phyloP scores from a whole-genome alignment of 2,113 vertebrate species.

The Megaceryle torquata region DNA sequence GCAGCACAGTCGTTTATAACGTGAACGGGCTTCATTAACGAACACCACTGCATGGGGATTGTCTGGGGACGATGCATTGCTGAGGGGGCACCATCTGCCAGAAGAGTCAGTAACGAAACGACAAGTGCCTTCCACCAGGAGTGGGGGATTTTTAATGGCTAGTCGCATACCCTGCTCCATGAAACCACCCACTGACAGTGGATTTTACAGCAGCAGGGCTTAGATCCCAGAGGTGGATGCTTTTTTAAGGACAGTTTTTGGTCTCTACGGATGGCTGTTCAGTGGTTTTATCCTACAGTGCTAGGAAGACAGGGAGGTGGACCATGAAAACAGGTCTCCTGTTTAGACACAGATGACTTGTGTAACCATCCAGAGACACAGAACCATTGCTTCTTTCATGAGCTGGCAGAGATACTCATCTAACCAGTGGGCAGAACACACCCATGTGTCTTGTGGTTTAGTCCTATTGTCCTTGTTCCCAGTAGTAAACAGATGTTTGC shows the following conservation, averaged over 20 bases:
- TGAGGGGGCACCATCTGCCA: constrained; percentile 56
- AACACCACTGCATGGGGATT: not conserved
- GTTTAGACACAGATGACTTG: not conserved
- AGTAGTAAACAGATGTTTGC: not conserved
- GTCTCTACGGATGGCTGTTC: not conserved
- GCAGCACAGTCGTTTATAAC: constrained; percentile 21
- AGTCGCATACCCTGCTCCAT: not conserved
- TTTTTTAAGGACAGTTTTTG: not conserved
- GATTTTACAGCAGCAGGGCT: not conserved
- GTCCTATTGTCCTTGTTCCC: not conserved
- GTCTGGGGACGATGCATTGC: not conserved
- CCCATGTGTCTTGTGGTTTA: not conserved
- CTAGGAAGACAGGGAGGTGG: not conserved
- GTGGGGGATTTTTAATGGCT: not conserved
- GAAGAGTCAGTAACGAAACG: not conserved
- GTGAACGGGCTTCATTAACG: constrained; percentile 26
- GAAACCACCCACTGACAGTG: not conserved
- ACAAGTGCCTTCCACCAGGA: not conserved
- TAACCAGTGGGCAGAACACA: not conserved
- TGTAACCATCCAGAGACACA: not conserved
- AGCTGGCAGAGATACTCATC: not conserved
- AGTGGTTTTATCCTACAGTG: not conserved
- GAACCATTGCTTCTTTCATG: not conserved
- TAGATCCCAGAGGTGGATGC: not conserved
- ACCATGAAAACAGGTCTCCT: not conserved